Base-by-base conservation (phyloP, 2,888 invertebrate genomes). In the Prosopocoilus inquinatus region DNA sequence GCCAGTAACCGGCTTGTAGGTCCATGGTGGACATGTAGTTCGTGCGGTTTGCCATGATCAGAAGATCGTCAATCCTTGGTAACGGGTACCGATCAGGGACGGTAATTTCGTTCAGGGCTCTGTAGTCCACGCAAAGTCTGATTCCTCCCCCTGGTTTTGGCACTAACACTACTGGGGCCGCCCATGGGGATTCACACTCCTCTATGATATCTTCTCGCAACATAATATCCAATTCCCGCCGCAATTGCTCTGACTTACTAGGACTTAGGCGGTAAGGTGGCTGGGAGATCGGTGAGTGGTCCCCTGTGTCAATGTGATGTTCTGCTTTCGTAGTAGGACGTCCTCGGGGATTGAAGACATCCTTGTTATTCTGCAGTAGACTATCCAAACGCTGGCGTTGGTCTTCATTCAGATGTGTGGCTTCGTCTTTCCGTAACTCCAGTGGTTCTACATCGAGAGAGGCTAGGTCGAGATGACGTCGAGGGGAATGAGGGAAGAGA, bases 1-100 rank as follows among this genome's bases (percentile, higher is more conserved):
- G 76, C 67, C 71, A 11, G 5, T n/a, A 47, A 1, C 13, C 11
- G 20, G 11, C n/a, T 7, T 15, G 38, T 7, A 47, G 33, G 9
- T 16, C 47, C 1, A 47, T 7, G 5, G 47, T 32, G 2, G 47
- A 47, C 47, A 47, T 47, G 4, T 33, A n/a, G 4, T 9, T 16
- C 3, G 11, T 32, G 9, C 13, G n/a, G 7, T n/a, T 32, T 2
- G 16, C 13, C n/a, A 32, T n/a, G 13, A 4, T n/a, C 5, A 47
- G n/a, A 3, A 28, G 3, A 3, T 28, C 33, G 33, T 50, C 50
- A 11, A 50, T 41, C 16, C 50, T 16, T 15, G 50, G 39, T 2
- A 50, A 7, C n/a, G 16, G 41, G 39, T 50, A 50, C 28, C 16
- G 3, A 9, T 41, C 50, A 2, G 11, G 20, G n/a, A 20, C 39